phyloP scores from a whole-genome alignment of 37 sponge, comb jelly and placozoan species.

The Bolinopsis microptera region DNA sequence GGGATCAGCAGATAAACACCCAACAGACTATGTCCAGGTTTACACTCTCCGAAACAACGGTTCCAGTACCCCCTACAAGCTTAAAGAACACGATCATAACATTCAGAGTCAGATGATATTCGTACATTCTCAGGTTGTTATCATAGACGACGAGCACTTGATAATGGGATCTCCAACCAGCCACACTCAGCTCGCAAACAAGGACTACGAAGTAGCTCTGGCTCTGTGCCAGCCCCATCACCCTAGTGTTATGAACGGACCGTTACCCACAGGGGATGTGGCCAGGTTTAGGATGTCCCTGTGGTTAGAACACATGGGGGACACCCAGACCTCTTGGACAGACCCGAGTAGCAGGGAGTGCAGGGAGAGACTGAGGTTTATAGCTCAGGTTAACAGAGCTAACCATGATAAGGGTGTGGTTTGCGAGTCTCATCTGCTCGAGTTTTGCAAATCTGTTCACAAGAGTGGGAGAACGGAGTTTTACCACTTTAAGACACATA shows the following conservation, averaged over 20 bases:
- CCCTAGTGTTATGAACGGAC: background rate
- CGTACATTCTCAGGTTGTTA: background rate
- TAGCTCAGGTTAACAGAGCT: background rate
- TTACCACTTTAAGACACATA: background rate
- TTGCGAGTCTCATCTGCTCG: background rate
- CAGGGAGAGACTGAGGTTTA: background rate
- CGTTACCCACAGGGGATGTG: background rate
- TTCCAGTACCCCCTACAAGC: too few species aligned
- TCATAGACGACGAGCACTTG: background rate
- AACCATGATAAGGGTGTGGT: background rate
- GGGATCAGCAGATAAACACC: background rate
- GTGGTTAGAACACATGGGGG: background rate
- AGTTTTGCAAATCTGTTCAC: background rate
- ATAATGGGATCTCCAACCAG: background rate
- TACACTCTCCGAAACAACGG: background rate
- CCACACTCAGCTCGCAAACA: background rate
- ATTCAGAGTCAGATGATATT: background rate
- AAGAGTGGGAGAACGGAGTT: background rate
- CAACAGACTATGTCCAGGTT: slow-evolving; percentile 6
- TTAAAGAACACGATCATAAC: background rate
- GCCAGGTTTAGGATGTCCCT: background rate
- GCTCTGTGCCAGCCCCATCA: background rate
- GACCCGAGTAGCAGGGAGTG: background rate
- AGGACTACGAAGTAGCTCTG: background rate
- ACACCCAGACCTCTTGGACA: background rate